Conservation (phyloP, 1,140 invertebrate genomes). For the Agrilus planipennis region DNA sequence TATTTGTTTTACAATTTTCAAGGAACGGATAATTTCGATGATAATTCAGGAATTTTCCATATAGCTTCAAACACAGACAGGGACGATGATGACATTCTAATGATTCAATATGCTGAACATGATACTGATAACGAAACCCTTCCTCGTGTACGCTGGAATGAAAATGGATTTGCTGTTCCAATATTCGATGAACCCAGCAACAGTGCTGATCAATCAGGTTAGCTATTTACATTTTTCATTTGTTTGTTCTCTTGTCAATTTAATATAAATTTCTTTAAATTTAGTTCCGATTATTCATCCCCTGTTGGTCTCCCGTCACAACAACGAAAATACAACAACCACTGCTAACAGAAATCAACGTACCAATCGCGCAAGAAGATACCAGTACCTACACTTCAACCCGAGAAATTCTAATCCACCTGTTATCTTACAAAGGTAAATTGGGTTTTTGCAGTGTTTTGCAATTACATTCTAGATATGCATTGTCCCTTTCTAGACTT, state of each 20-base stretch:
- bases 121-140: conserved; percentile 33
- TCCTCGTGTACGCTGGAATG: conserved; percentile 41
- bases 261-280: conserved; percentile 7
- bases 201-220: conserved; percentile 35
- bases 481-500: conserved; percentile 36
- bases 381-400: conserved; percentile 47
- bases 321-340: conserved; percentile 20
- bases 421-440: conserved; percentile 56
- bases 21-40: conserved; percentile 15
- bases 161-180: conserved; percentile 42
- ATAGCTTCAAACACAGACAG: conserved; percentile 36
- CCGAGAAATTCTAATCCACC: conserved; percentile 53
- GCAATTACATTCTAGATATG: conserved; percentile 6
- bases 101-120: conserved; percentile 46
- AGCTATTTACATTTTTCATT: conserved; percentile 7
- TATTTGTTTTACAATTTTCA: conserved; percentile 24
- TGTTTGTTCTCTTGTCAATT: background rate
- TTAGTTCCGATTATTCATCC: conserved; percentile 34
- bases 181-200: conserved; percentile 46
- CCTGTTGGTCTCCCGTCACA: conserved; percentile 33
- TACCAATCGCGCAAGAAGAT: conserved; percentile 41
- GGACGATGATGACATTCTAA: conserved; percentile 44
- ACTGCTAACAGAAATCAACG: conserved; percentile 34
- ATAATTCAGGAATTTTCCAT: conserved; percentile 34
- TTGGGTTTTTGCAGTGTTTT: conserved; percentile 9